Conservation (phyloP, 2,113 vertebrate species). For the Gymnobelideus leadbeateri region DNA sequence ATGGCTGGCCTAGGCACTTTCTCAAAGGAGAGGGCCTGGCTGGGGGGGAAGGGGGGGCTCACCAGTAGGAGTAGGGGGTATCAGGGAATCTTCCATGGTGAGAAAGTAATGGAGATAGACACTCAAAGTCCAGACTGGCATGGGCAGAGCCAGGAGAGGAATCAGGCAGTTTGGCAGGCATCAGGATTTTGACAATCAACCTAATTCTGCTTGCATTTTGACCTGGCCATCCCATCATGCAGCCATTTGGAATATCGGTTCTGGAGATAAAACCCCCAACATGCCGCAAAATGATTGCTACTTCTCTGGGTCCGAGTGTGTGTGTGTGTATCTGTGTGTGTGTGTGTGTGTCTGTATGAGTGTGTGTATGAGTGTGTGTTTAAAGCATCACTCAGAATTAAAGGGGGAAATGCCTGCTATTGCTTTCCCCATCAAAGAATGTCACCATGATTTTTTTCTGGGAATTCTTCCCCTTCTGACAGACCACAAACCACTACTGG, state of each 20-base stretch:
- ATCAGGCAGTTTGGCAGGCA: background rate
- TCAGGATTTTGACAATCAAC: background rate
- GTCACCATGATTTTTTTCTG: conserved; percentile 68
- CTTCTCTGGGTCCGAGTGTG: conserved; percentile 39
- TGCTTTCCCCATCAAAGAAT: conserved; percentile 71
- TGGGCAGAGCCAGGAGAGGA: background rate
- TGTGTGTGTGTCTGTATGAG: no score
- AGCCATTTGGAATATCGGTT: conserved; percentile 43
- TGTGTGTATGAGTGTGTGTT: background rate
- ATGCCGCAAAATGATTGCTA: conserved; percentile 42
- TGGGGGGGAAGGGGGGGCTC: no score
- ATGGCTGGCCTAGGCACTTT: background rate
- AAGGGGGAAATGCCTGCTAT: conserved; percentile 53
- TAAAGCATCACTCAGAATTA: conserved; percentile 55
- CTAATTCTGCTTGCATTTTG: conserved; percentile 54
- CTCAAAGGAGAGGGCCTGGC: background rate
- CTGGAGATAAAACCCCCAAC: conserved; percentile 50
- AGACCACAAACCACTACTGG: conserved; percentile 77
- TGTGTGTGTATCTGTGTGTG: background rate
- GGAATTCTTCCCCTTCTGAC: conserved; percentile 70
- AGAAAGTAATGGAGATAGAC: background rate
- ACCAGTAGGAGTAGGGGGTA: background rate
- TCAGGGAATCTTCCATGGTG: background rate
- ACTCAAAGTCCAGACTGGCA: background rate
- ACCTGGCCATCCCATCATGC: conserved; percentile 44